These are phyloP conservation scores for Aphrophora alni DNA, from an alignment of 2,888 invertebrate genomes.

Conservation along the genomic window DNA sequence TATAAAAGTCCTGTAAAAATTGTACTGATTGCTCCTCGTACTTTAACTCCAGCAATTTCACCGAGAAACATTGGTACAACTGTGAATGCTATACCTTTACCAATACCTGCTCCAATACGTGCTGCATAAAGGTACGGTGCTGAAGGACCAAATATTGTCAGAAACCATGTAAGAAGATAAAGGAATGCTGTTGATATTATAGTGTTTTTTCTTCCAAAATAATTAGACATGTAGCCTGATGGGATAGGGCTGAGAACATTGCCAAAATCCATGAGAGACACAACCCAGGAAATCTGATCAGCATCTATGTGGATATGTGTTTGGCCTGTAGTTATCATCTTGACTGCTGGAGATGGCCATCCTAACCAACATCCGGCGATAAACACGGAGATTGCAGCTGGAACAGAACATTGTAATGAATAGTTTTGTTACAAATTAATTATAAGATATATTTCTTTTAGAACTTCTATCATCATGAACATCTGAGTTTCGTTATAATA, in stretches of 20 bases:
- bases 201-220: slow-evolving; percentile 47
- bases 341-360: slow-evolving; percentile 49
- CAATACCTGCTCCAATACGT: slow-evolving; percentile 48
- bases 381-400: slow-evolving; percentile 46
- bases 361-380: slow-evolving; percentile 49
- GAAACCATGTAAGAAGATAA: slow-evolving; percentile 56
- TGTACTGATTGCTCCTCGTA: slow-evolving; percentile 51
- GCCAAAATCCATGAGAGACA: slow-evolving; percentile 52
- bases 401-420: slow-evolving; percentile 4
- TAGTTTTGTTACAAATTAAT: no score
- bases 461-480: no score
- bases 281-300: slow-evolving; percentile 47
- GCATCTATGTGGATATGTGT: slow-evolving; percentile 38
- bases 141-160: slow-evolving; percentile 53
- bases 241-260: slow-evolving; percentile 51
- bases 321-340: slow-evolving; percentile 41
- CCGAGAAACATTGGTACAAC: slow-evolving; percentile 51
- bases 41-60: slow-evolving; percentile 49
- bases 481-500: no score
- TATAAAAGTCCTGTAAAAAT: slow-evolving; percentile 50
- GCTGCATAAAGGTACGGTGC: slow-evolving; percentile 50
- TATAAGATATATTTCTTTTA: no score
- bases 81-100: slow-evolving; percentile 51
- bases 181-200: slow-evolving; percentile 55
- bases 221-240: slow-evolving; percentile 49